These are phyloP conservation scores for Amphiduros pacificus DNA, from an alignment of 2,888 invertebrate genomes.

Conservation along the genomic window DNA sequence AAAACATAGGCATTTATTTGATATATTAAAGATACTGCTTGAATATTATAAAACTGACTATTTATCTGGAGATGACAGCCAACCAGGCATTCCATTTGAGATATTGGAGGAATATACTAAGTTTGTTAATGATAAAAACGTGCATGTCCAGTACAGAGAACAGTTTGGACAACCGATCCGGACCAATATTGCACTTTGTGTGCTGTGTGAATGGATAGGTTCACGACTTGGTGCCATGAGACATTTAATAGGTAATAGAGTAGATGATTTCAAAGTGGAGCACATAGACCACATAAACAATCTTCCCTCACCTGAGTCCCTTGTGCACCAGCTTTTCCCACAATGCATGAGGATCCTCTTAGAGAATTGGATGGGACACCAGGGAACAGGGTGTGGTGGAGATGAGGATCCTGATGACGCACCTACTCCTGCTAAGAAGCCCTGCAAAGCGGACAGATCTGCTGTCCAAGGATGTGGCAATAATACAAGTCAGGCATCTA, in stretches of 20 bases:
- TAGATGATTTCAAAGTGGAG: conserved; percentile 37
- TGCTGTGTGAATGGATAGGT: conserved; percentile 42
- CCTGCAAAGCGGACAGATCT: background rate
- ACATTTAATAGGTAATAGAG: conserved; percentile 29
- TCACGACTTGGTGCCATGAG: conserved; percentile 35
- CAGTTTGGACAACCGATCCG: conserved; percentile 26
- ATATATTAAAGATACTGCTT: background rate
- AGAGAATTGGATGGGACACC: conserved; percentile 34
- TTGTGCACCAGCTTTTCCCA: conserved; percentile 39
- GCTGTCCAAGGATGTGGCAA: background rate
- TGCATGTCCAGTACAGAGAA: background rate
- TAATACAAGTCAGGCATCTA: background rate
- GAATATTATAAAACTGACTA: conserved; percentile 9
- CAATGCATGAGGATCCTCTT: conserved; percentile 38
- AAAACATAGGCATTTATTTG: background rate
- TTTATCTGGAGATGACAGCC: background rate
- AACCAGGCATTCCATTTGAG: background rate
- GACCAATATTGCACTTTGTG: conserved; percentile 30
- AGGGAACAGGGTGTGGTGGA: background rate
- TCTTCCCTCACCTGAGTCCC: conserved; percentile 37
- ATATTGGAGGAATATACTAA: conserved; percentile 6
- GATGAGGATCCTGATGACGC: background rate
- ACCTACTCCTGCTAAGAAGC: background rate
- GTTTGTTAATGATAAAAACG: background rate
- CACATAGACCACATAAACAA: conserved; percentile 40